Evolutionary conservation across 2,888 invertebrate species (phyloP).

Genomic region (Aphelenchoides bicaudatus): DNA sequence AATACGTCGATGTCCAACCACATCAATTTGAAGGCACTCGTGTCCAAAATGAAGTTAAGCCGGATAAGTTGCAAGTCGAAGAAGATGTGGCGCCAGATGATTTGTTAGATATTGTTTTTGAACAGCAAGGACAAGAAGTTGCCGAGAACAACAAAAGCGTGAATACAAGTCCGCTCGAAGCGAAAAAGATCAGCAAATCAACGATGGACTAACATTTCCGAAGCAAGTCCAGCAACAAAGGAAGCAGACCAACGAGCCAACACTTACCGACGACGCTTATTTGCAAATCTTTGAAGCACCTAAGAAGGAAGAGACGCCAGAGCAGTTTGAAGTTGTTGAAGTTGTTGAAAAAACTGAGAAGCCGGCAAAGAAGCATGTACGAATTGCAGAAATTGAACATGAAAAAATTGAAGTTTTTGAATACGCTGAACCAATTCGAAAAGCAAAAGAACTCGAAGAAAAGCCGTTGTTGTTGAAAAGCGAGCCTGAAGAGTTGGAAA

Average conservation of each 20-base stretch:
- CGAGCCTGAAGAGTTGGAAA: neutral
- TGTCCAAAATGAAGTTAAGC: too few species aligned
- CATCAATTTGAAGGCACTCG: neutral
- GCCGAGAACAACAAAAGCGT: neutral
- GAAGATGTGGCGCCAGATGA: neutral
- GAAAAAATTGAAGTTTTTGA: neutral
- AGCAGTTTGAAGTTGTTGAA: too few species aligned
- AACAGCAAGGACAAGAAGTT: neutral
- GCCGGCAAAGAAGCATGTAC: too few species aligned
- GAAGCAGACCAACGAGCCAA: neutral
- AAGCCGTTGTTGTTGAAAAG: neutral
- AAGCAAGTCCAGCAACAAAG: neutral
- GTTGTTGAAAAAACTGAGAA: too few species aligned
- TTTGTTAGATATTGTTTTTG: neutral
- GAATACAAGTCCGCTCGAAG: neutral
- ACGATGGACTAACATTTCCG: constrained; percentile 5
- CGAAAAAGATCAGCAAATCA: neutral
- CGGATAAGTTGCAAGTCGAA: neutral
- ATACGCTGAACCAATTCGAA: neutral
- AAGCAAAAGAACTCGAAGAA: neutral
- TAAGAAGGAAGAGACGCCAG: neutral
- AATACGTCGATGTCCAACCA: neutral
- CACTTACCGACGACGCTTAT: constrained; percentile 9
- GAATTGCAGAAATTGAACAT: too few species aligned
- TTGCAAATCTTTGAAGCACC: constrained; percentile 3